phyloP scores from a whole-genome alignment of 2,888 invertebrate species.

The Brachypterus glaber region DNA sequence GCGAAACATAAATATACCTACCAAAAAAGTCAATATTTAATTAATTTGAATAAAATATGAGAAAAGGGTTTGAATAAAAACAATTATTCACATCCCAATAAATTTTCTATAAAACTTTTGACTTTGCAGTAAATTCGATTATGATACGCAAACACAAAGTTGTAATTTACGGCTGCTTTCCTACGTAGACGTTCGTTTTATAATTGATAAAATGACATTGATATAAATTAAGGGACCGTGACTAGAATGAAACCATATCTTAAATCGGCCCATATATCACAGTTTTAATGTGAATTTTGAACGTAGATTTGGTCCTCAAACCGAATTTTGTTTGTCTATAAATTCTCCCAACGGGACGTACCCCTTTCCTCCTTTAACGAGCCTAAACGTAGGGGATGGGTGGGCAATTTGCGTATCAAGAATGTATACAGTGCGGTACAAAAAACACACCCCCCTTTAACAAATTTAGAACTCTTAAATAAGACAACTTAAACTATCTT shows the following conservation, averaged over 20 bases:
- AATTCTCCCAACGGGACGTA: constrained; percentile 38
- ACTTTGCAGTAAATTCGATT: constrained; percentile 36
- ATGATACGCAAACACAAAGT: constrained; percentile 38
- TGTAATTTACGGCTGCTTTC: constrained; percentile 37
- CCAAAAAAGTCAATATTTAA: no score
- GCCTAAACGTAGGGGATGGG: no score
- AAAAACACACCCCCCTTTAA: no score
- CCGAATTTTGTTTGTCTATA: constrained; percentile 41
- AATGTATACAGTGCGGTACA: no score
- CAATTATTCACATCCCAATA: not conserved
- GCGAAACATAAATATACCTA: no score
- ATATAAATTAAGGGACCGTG: constrained; percentile 43
- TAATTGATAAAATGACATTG: constrained; percentile 44
- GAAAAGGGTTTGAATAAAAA: not conserved
- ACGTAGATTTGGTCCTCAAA: constrained; percentile 35
- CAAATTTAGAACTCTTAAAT: no score
- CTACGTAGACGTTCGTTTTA: constrained; percentile 35
- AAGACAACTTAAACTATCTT: no score
- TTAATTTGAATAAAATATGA: no score
- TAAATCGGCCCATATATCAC: constrained; percentile 43
- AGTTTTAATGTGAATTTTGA: constrained; percentile 42
- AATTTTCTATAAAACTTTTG: constrained; percentile 1
- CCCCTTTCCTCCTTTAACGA: constrained; percentile 29
- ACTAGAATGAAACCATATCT: constrained; percentile 42
- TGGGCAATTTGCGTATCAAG: no score